A percentile compares a stretch with the other conserved stretches of the same genome.
Conservation (phyloP, 1,140 invertebrate species). For the Drosophila repleta region DNA sequence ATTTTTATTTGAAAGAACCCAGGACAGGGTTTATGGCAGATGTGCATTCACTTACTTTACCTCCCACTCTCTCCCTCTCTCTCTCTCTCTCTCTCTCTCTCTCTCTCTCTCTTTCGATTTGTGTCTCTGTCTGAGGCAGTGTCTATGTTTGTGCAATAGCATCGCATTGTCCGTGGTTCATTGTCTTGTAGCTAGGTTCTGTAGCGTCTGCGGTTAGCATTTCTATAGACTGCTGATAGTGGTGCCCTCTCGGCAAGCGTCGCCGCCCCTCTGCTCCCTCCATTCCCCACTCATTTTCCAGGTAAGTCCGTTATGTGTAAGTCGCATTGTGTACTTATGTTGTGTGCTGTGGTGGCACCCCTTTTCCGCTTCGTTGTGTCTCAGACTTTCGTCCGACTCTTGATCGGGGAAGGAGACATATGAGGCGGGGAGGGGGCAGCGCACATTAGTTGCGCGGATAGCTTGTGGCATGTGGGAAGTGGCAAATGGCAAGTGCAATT, state of each 20-base stretch:
- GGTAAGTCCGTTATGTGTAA: conserved; percentile 23
- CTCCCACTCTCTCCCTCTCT: neutral
- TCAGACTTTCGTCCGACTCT: conserved; percentile 2
- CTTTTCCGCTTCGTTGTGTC: conserved; percentile 3
- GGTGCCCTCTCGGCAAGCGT: neutral
- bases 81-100: neutral
- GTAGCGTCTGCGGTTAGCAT: conserved; percentile 46
- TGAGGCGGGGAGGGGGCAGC: conserved; percentile 42
- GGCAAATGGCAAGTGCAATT: conserved; percentile 46
- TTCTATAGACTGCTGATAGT: conserved; percentile 22
- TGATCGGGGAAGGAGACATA: conserved; percentile 17
- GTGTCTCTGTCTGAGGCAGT: conserved; percentile 3
- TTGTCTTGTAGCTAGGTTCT: conserved; percentile 34
- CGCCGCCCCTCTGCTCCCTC: neutral
- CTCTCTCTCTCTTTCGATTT: neutral
- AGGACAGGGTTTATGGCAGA: conserved; percentile 58
- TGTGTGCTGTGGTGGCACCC: conserved; percentile 8
- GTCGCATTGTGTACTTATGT: conserved; percentile 19
- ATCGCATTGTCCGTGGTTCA: conserved; percentile 37
- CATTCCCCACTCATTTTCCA: neutral
- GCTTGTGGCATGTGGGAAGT: conserved; percentile 11
- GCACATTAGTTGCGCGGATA: conserved; percentile 49
- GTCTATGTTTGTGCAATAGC: conserved; percentile 23
- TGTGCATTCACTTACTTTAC: conserved; percentile 54
- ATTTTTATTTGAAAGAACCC: conserved; percentile 71